Conservation (phyloP, 2,797 vertebrate species). For the Cryptoprocta ferox region DNA sequence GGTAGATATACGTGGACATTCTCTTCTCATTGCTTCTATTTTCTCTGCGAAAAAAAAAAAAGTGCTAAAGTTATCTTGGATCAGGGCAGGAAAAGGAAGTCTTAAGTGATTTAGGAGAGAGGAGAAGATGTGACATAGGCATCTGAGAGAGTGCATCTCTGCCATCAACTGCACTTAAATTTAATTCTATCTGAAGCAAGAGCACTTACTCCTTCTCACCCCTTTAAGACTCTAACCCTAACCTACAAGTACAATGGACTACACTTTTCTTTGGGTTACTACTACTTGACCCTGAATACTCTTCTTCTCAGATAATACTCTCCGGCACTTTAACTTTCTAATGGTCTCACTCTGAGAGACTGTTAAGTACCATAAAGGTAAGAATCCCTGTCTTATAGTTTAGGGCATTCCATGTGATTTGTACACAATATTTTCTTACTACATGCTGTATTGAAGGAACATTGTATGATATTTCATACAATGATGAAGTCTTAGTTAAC, state of each 20-base stretch:
- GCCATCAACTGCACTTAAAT: background rate
- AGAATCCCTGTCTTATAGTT: background rate
- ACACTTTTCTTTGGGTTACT: background rate
- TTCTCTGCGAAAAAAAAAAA: conserved; percentile 9
- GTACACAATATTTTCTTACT: background rate
- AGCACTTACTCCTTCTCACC: background rate
- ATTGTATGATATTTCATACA: background rate
- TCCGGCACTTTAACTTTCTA: background rate
- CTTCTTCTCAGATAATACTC: background rate
- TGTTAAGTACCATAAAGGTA: background rate
- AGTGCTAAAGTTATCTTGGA: background rate
- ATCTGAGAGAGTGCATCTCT: background rate
- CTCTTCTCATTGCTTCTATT: background rate
- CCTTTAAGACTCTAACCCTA: background rate
- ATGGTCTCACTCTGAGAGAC: background rate
- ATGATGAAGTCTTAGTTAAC: background rate
- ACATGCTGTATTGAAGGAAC: background rate
- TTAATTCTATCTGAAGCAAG: background rate
- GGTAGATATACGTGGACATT: background rate
- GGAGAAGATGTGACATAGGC: background rate
- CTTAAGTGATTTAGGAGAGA: background rate
- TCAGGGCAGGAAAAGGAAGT: background rate
- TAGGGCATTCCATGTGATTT: background rate
- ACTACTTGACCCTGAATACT: background rate
- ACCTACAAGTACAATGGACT: background rate